Percentiles rank a stretch among this genome's conserved stretches.
Conservation (phyloP, 2,888 invertebrate species). For the Polylopha cassiicola region DNA sequence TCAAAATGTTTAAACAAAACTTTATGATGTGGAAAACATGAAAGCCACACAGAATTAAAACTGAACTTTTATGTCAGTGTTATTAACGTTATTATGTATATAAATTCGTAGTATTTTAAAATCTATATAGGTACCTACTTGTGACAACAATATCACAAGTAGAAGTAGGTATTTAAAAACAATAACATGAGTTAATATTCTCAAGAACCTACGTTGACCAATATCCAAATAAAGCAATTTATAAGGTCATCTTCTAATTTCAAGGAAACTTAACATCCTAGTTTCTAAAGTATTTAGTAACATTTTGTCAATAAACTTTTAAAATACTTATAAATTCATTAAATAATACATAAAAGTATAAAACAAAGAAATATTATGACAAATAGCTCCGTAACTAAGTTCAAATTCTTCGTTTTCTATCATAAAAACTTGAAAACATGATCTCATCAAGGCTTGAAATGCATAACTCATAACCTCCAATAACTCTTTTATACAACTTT, state of each 20-base stretch:
- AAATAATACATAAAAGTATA: background rate
- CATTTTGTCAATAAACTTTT: background rate
- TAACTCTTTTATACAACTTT: slow-evolving; percentile 40
- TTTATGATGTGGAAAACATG: no score
- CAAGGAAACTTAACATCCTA: slow-evolving; percentile 12
- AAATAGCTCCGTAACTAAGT: slow-evolving; percentile 21
- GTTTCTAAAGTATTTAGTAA: slow-evolving; percentile 8
- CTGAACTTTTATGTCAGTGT: no score
- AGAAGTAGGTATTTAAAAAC: no score
- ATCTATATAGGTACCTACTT: no score
- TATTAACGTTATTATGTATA: no score
- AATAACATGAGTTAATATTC: no score
- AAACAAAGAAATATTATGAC: slow-evolving; percentile 4
- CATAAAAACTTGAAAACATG: slow-evolving; percentile 64
- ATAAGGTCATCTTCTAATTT: slow-evolving; percentile 14
- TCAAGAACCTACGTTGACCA: background rate
- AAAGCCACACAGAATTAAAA: no score
- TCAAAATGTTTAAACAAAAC: no score
- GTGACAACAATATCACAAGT: no score
- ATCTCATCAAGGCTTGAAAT: slow-evolving; percentile 36
- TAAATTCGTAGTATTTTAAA: no score
- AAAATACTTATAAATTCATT: background rate
- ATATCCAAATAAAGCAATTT: slow-evolving; percentile 16
- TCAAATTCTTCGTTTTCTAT: slow-evolving; percentile 38
- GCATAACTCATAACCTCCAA: slow-evolving; percentile 57